A percentile compares a stretch with the other conserved stretches of the same genome.
Conservation (phyloP, 2,113 vertebrate genomes). For the Corythoichthys haematopterus region DNA sequence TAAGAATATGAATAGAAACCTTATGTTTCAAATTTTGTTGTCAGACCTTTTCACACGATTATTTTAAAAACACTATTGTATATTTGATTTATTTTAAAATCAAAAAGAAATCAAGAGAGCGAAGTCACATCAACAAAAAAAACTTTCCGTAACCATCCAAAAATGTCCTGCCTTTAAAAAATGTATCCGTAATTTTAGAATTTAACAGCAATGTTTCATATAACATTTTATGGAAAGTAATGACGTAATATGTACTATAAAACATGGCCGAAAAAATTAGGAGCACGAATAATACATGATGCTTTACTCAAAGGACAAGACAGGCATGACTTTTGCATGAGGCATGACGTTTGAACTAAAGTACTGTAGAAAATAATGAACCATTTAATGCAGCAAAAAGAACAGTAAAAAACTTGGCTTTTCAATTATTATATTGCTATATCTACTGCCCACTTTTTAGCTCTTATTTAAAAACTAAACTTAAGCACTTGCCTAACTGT, state of each 20-base stretch:
- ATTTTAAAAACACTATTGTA: conserved; percentile 1
- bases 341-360: background rate
- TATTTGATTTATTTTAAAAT: background rate
- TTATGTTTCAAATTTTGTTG: background rate
- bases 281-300: background rate
- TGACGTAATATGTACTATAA: background rate
- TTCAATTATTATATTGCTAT: background rate
- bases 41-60: conserved; percentile 2
- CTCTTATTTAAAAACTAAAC: conserved; percentile 36
- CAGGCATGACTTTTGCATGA: background rate
- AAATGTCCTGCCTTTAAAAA: background rate
- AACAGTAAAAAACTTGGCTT: background rate
- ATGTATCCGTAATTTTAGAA: background rate
- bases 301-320: background rate
- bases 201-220: background rate
- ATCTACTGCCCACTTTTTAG: conserved; percentile 29
- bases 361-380: background rate
- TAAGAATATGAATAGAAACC: background rate
- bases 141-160: background rate
- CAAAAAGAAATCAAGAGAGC: background rate
- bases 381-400: no score
- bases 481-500: conserved; percentile 15
- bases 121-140: background rate
- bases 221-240: background rate
- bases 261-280: background rate